phyloP scores from a whole-genome alignment of 2,113 vertebrate species.

The Apistogramma diplotaenia region DNA sequence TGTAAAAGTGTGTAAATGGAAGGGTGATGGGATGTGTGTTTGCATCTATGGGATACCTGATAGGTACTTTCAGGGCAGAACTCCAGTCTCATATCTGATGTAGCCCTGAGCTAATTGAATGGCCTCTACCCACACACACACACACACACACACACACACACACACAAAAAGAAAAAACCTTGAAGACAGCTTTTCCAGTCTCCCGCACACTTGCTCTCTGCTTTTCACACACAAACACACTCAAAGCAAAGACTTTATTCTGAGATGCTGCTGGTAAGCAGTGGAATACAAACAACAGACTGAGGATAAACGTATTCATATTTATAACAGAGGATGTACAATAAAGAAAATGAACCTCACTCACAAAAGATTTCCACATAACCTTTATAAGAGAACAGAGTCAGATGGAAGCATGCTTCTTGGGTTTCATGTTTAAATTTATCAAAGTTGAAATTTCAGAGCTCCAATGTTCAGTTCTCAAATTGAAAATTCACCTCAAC shows the following conservation, averaged over 20 bases:
- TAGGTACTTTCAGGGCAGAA: slow-evolving; percentile 39
- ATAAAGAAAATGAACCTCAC: not conserved
- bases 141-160: not conserved
- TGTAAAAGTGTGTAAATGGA: slow-evolving; percentile 2
- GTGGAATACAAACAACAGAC: not conserved
- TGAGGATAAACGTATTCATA: not conserved
- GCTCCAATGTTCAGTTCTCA: too few relatives aligned
- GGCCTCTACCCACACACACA: not conserved
- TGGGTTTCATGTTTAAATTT: too few relatives aligned
- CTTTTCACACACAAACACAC: not conserved
- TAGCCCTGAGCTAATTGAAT: slow-evolving; percentile 22
- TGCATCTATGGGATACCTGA: slow-evolving; percentile 32
- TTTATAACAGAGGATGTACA: not conserved
- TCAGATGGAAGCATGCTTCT: too few relatives aligned
- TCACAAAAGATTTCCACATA: too few relatives aligned
- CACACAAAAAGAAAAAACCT: not conserved
- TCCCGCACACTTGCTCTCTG: not conserved
- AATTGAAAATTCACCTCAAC: too few relatives aligned
- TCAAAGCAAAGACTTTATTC: not conserved
- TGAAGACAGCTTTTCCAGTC: not conserved
- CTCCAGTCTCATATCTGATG: slow-evolving; percentile 29
- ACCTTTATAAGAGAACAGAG: too few relatives aligned
- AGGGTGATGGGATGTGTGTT: slow-evolving; percentile 1
- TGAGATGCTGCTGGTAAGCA: not conserved
- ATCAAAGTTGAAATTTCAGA: too few relatives aligned